Evolutionary conservation across 2,113 vertebrate genomes (phyloP).

Genomic region (Drymodes brunneopygia): DNA sequence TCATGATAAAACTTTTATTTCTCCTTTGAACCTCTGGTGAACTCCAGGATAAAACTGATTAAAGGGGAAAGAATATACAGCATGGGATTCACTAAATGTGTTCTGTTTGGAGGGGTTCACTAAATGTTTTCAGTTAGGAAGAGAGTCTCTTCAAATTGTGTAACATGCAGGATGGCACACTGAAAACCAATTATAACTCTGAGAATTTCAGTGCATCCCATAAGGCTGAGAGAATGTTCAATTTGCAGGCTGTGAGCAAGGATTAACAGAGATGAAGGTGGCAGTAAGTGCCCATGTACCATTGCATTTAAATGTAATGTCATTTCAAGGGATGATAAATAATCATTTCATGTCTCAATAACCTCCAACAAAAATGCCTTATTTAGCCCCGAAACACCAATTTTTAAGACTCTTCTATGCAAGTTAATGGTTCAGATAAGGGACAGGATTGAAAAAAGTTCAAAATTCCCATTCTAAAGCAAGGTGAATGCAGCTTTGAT

Average conservation of each 20-base stretch:
- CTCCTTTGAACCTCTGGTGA: background rate
- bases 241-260: constrained; percentile 63
- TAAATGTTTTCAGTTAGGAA: constrained; percentile 48
- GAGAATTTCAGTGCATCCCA: constrained; percentile 52
- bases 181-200: constrained; percentile 67
- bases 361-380: constrained; percentile 48
- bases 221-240: constrained; percentile 51
- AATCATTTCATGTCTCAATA: constrained; percentile 63
- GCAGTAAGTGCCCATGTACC: constrained; percentile 32
- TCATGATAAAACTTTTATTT: constrained; percentile 52
- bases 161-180: constrained; percentile 35
- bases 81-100: constrained; percentile 30
- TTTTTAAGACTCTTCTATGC: constrained; percentile 21
- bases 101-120: constrained; percentile 39
- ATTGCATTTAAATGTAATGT: constrained; percentile 63
- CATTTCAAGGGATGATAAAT: constrained; percentile 58
- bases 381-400: constrained; percentile 11
- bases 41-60: constrained; percentile 54
- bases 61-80: constrained; percentile 32
- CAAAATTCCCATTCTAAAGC: background rate
- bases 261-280: constrained; percentile 62
- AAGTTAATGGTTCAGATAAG: constrained; percentile 55
- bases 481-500: constrained; percentile 63
- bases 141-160: constrained; percentile 52
- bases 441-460: constrained; percentile 30